Evolutionary conservation across 2,113 vertebrate genomes (phyloP).

Genomic region (Desmodus rotundus): DNA sequence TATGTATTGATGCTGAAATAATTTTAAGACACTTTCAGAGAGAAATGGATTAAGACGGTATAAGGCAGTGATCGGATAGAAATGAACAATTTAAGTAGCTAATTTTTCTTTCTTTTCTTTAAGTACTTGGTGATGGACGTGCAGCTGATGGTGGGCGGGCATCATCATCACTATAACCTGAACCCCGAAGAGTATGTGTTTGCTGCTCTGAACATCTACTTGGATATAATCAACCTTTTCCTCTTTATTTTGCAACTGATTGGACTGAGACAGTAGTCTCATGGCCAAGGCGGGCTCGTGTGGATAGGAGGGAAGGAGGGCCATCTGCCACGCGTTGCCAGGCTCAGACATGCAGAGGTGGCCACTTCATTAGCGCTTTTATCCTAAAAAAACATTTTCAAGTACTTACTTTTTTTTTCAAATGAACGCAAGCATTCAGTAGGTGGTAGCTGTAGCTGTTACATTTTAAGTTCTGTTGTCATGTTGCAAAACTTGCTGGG

Average conservation of each 20-base stretch:
- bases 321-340: fast-evolving
- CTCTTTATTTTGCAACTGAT: constrained; percentile 83
- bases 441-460: constrained; percentile 27
- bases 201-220: constrained; percentile 85
- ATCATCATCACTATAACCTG: constrained; percentile 79
- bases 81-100: not conserved
- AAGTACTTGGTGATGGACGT: constrained; percentile 83
- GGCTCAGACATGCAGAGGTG: not conserved
- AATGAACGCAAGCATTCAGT: not conserved
- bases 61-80: not conserved
- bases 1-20: not conserved
- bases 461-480: not conserved
- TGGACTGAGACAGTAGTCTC: constrained; percentile 59
- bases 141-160: constrained; percentile 85
- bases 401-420: not conserved
- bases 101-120: constrained; percentile 50
- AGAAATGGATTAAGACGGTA: no score
- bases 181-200: constrained; percentile 87
- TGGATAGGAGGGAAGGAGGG: not conserved
- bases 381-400: not conserved
- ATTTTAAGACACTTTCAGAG: not conserved
- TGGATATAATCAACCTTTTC: constrained; percentile 85
- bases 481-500: not conserved
- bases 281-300: not conserved
- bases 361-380: not conserved